Evolutionary conservation across 2,113 vertebrate genomes (phyloP).

Genomic region (Tachysurus vachellii): DNA sequence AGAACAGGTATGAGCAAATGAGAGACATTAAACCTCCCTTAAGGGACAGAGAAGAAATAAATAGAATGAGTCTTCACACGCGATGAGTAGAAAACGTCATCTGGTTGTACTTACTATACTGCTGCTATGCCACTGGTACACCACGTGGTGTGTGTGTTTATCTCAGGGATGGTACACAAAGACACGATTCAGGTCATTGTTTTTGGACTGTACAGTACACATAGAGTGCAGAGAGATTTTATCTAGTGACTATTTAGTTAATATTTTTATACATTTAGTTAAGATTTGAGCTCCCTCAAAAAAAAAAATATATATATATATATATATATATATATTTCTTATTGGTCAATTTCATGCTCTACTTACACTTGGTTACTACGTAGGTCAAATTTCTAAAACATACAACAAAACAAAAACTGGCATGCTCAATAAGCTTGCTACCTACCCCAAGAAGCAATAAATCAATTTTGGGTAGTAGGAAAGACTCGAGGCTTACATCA

Average conservation of each 20-base stretch:
- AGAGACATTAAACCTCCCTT: slow-evolving; percentile 36
- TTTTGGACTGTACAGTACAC: slow-evolving; percentile 8
- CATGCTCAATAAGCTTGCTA: not conserved
- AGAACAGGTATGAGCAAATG: slow-evolving; percentile 85
- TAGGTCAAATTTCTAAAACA: not conserved
- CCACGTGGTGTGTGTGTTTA: not conserved
- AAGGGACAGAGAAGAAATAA: slow-evolving; percentile 13
- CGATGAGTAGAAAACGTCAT: slow-evolving; percentile 51
- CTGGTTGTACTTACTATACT: slow-evolving; percentile 2
- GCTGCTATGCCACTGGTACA: not conserved
- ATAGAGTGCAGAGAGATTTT: not conserved
- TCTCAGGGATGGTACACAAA: slow-evolving; percentile 10
- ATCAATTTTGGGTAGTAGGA: not conserved
- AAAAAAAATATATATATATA: too few species aligned
- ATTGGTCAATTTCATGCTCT: not conserved
- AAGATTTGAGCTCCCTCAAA: too few species aligned
- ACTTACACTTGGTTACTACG: not conserved
- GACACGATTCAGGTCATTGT: not conserved
- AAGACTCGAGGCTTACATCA: not conserved
- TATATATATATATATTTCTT: not conserved
- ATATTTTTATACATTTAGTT: too few species aligned
- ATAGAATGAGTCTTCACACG: slow-evolving; percentile 55
- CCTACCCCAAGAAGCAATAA: not conserved
- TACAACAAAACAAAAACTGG: not conserved
- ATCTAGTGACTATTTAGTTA: not conserved